Evolutionary conservation across 2,113 vertebrate species (phyloP).

Genomic region (Cynopterus brachyotis): DNA sequence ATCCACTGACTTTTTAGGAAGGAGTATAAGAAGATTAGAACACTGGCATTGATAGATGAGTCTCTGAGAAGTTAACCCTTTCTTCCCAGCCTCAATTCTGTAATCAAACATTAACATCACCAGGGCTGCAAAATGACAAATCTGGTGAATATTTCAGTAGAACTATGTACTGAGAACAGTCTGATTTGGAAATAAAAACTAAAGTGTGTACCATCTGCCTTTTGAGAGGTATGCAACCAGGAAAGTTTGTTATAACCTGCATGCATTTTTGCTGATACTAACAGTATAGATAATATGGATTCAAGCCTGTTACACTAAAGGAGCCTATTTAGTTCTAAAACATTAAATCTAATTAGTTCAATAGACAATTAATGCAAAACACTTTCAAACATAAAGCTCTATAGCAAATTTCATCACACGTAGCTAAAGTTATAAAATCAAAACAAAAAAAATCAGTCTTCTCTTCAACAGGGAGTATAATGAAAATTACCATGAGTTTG

Average conservation of each 20-base stretch:
- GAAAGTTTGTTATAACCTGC: not conserved
- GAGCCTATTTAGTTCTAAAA: conserved; percentile 30
- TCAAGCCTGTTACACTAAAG: not conserved
- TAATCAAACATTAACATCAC: not conserved
- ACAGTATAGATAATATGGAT: conserved; percentile 17
- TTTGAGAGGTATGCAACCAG: not conserved
- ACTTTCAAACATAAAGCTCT: not conserved
- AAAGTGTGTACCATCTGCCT: not conserved
- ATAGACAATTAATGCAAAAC: not conserved
- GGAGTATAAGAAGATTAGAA: not conserved
- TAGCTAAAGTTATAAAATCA: conserved; percentile 24
- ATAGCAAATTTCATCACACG: not conserved
- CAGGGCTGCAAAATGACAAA: not conserved
- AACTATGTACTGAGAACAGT: not conserved
- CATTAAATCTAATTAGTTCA: not conserved
- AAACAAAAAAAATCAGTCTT: conserved; percentile 27
- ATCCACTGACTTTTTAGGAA: not conserved
- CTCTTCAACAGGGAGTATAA: not conserved
- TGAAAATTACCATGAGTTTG: not conserved
- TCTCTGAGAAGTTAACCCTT: conserved; percentile 1
- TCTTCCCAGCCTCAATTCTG: not conserved
- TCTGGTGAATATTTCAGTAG: not conserved
- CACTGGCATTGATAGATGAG: not conserved
- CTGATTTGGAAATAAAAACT: not conserved
- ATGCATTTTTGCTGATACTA: not conserved